Percentiles rank a stretch among this genome's conserved stretches.
Conservation (phyloP, 2,797 vertebrate species). For the Carcharodon carcharias region DNA sequence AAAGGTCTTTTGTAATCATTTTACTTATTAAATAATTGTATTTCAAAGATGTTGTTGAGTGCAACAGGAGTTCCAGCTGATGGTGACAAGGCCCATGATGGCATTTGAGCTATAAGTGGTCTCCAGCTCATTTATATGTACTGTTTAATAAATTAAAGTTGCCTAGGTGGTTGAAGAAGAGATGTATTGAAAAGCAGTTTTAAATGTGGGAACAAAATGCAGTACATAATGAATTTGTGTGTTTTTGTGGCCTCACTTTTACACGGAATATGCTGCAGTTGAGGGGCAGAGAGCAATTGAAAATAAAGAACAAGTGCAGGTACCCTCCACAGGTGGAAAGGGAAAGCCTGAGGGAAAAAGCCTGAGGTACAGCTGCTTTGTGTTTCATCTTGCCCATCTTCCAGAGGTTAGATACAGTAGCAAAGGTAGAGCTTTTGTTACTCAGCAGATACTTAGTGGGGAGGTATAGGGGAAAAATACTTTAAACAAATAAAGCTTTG, state of each 20-base stretch:
- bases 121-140: neutral
- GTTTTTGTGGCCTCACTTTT: neutral
- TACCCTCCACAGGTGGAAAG: neutral
- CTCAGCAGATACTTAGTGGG: neutral
- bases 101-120: neutral
- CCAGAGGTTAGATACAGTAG: neutral
- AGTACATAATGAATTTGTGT: neutral
- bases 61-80: neutral
- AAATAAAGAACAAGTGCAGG: neutral
- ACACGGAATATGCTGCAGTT: neutral
- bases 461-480: neutral
- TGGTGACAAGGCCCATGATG: neutral
- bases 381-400: neutral
- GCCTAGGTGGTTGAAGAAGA: neutral
- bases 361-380: too few species aligned
- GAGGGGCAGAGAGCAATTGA: neutral
- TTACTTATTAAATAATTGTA: neutral
- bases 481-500: too few species aligned
- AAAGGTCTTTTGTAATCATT: constrained; percentile 6
- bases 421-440: neutral
- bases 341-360: too few species aligned
- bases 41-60: neutral
- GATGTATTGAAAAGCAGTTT: neutral
- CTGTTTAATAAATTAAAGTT: neutral
- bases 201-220: neutral